These are phyloP conservation scores for Amiota communis DNA, from an alignment of 2,888 invertebrate genomes.

Conservation along the genomic window DNA sequence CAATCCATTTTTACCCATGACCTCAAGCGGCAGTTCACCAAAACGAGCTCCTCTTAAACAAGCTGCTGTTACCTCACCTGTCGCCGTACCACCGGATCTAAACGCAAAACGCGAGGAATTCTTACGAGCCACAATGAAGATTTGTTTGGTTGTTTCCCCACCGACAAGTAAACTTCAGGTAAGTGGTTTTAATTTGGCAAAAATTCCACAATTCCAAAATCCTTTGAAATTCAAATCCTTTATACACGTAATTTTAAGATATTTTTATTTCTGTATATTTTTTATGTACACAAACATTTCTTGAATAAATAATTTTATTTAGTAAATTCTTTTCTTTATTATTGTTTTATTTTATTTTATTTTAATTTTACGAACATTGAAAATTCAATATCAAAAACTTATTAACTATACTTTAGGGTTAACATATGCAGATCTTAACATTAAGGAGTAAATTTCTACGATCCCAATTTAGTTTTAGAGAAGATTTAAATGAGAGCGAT, in stretches of 20 bases:
- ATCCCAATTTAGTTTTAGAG: too few species aligned
- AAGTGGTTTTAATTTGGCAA: conserved; percentile 43
- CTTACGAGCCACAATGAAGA: conserved; percentile 82
- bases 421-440: too few species aligned
- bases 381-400: too few species aligned
- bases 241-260: neutral
- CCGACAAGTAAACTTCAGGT: conserved; percentile 74
- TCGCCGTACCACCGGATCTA: conserved; percentile 60
- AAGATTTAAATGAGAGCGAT: too few species aligned
- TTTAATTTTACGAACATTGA: too few species aligned
- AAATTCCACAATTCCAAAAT: neutral
- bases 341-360: conserved; percentile 11
- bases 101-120: conserved; percentile 79
- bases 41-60: conserved; percentile 57
- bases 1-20: conserved; percentile 68
- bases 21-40: conserved; percentile 49
- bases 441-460: too few species aligned
- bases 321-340: conserved; percentile 10
- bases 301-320: too few species aligned
- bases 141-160: conserved; percentile 82
- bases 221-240: neutral
- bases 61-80: conserved; percentile 44
- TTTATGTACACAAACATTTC: conserved; percentile 33
- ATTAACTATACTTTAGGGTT: too few species aligned
- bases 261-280: conserved; percentile 19